Evolutionary conservation across 1,140 invertebrate genomes (phyloP).

Genomic region (Pseudomyrmex sp.): DNA sequence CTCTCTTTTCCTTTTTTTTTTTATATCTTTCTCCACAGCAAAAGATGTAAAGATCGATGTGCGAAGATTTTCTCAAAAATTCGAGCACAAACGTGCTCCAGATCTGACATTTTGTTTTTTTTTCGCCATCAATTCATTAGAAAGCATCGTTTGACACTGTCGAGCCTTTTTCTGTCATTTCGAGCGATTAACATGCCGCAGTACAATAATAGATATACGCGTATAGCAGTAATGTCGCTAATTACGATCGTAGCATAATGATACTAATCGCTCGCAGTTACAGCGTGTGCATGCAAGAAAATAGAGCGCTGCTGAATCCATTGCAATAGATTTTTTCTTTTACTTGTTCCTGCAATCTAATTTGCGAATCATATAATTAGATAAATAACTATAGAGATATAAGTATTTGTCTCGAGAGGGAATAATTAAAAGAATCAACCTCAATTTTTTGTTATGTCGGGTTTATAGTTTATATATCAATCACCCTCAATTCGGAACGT

Average conservation of each 20-base stretch:
- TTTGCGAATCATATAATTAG: conserved; percentile 53
- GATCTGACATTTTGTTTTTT: neutral
- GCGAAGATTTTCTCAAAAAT: neutral
- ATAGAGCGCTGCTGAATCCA: conserved; percentile 44
- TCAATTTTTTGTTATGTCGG: neutral
- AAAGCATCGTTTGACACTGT: neutral
- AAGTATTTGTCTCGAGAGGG: conserved; percentile 38
- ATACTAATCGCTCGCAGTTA: neutral
- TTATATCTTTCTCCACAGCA: conserved; percentile 19
- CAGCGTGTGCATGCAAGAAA: conserved; percentile 11
- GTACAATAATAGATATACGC: conserved; percentile 11
- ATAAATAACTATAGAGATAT: conserved; percentile 54
- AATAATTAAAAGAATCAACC: conserved; percentile 52
- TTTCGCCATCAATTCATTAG: neutral
- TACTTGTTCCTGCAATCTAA: conserved; percentile 47
- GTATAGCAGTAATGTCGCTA: conserved; percentile 29
- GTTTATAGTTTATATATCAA: neutral
- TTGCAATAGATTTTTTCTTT: conserved; percentile 21
- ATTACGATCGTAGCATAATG: conserved; percentile 18
- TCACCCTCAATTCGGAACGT: conserved; percentile 24
- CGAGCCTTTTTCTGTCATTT: conserved; percentile 12
- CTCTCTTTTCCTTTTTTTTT: neutral
- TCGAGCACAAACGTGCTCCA: neutral
- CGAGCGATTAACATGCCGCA: conserved; percentile 39
- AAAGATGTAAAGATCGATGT: conserved; percentile 13